phyloP scores from a whole-genome alignment of 1,140 invertebrate genomes.

The Delia radicum region DNA sequence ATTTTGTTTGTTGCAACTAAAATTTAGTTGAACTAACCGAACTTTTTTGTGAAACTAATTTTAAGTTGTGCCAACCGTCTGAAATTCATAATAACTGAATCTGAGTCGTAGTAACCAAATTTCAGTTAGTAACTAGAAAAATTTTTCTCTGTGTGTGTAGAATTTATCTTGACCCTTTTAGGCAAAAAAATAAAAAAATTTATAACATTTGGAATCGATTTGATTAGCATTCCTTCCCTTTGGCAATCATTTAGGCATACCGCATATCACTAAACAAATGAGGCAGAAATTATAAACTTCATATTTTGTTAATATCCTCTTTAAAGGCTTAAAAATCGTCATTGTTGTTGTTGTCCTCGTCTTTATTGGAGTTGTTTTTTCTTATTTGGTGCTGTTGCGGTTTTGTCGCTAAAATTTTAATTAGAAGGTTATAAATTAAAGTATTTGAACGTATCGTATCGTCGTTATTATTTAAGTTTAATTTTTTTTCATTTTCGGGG shows the following conservation, averaged over 20 bases:
- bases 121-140: no score
- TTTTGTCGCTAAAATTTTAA: constrained; percentile 37
- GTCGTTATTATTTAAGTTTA: not conserved
- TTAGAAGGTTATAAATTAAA: constrained; percentile 54
- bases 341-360: not conserved
- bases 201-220: no score
- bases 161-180: no score
- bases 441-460: constrained; percentile 39
- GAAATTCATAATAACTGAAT: no score
- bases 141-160: no score
- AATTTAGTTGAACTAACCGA: no score
- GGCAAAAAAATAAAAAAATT: no score
- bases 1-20: no score
- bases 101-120: no score
- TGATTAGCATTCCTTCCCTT: not conserved
- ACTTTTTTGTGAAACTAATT: no score
- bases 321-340: not conserved
- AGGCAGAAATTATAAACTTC: constrained; percentile 11
- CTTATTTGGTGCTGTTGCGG: not conserved
- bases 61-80: no score
- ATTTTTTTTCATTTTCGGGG: not conserved
- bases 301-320: not conserved
- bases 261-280: constrained; percentile 20
- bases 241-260: not conserved
- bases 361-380: not conserved